Evolutionary conservation across 2,113 vertebrate species (phyloP).

Genomic region (Phasianus colchicus): DNA sequence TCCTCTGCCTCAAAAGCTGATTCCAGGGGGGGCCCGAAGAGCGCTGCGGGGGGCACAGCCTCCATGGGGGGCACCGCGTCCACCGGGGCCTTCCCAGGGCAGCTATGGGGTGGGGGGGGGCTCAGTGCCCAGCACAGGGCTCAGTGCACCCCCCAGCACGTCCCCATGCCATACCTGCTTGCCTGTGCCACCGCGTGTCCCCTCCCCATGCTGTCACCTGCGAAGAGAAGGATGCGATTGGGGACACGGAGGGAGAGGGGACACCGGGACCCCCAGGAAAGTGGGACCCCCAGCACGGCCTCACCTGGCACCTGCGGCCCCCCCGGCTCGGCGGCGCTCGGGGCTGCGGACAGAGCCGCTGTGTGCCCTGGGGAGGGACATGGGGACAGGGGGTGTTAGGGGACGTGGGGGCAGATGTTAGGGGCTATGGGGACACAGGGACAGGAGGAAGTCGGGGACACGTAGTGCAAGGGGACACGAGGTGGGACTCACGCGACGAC

Average conservation of each 20-base stretch:
- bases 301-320: neutral
- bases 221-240: neutral
- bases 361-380: neutral
- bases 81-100: neutral
- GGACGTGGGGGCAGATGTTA: accelerated
- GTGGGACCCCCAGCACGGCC: accelerated
- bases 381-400: neutral
- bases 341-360: neutral
- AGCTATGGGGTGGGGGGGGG: neutral
- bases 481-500: slow-evolving; percentile 40
- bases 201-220: neutral
- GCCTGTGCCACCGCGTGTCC: neutral
- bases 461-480: accelerated
- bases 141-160: neutral
- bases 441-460: neutral
- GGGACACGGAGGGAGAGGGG: neutral
- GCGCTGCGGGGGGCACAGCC: slow-evolving; percentile 69
- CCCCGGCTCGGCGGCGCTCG: accelerated
- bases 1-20: slow-evolving; percentile 86
- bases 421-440: neutral
- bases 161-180: neutral
- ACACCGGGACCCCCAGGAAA: neutral
- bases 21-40: slow-evolving; percentile 91
- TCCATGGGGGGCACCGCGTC: neutral
- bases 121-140: neutral